phyloP scores from a whole-genome alignment of 2,888 invertebrate species.

The Tipula vernalis region DNA sequence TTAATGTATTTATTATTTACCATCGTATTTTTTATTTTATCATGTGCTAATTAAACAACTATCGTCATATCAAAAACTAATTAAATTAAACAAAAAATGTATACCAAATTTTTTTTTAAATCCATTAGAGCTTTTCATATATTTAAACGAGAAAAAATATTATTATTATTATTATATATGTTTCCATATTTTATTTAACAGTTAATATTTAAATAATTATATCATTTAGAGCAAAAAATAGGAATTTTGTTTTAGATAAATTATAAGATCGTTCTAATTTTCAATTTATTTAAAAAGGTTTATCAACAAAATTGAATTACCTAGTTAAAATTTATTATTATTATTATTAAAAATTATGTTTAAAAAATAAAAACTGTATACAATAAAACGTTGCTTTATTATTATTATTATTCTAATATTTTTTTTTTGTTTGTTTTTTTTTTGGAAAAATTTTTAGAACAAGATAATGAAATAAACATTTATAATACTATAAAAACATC shows the following conservation, averaged over 20 bases:
- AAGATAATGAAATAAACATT: not conserved
- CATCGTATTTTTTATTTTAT: not conserved
- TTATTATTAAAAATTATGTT: not conserved
- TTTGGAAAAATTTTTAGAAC: not conserved
- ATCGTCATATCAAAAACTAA: not conserved
- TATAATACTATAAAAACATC: not conserved
- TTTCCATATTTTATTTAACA: not conserved
- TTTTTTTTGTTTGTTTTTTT: not conserved
- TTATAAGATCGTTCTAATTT: not conserved
- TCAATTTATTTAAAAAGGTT: not conserved
- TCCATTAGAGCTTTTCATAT: not conserved
- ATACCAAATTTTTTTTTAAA: not conserved
- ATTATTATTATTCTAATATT: not conserved
- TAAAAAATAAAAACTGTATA: not conserved
- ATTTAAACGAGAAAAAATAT: not conserved
- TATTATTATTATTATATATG: not conserved
- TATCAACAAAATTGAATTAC: not conserved
- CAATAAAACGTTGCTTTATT: not conserved
- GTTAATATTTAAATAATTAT: not conserved
- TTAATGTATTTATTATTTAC: not conserved
- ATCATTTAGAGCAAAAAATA: not conserved
- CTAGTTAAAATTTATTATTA: not conserved
- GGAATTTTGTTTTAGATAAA: not conserved
- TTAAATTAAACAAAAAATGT: not conserved
- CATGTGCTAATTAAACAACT: not conserved